Percentiles rank a stretch among this genome's conserved stretches.
Conservation (phyloP, 2,113 vertebrate species). For the Poeciliopsis retropinna region DNA sequence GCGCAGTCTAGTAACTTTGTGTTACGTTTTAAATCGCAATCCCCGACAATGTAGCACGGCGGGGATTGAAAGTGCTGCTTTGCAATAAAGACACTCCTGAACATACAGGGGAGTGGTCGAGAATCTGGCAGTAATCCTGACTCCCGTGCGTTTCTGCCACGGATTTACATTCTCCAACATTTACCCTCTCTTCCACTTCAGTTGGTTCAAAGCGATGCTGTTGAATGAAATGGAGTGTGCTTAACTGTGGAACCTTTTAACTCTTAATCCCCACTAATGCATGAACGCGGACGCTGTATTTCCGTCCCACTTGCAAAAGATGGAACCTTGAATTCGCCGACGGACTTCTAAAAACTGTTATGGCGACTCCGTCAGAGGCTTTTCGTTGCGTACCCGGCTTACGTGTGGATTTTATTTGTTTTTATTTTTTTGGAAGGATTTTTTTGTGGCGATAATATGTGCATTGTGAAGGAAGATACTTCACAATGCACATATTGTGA, state of each 20-base stretch:
- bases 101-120: neutral
- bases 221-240: slow-evolving; percentile 44
- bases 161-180: slow-evolving; percentile 31
- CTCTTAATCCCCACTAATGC: slow-evolving; percentile 5
- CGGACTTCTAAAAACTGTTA: slow-evolving; percentile 21
- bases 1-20: neutral
- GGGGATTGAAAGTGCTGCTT: neutral
- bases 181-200: slow-evolving; percentile 43
- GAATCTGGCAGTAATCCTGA: neutral
- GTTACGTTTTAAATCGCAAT: neutral
- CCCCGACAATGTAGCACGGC: neutral
- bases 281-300: slow-evolving; percentile 1
- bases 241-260: slow-evolving; percentile 19
- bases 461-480: too few species aligned
- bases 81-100: neutral
- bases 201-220: slow-evolving; percentile 24
- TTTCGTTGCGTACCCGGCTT: too few species aligned
- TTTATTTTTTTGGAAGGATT: neutral
- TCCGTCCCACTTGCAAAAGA: neutral
- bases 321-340: slow-evolving; percentile 8
- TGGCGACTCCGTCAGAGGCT: neutral
- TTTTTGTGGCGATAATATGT: too few species aligned
- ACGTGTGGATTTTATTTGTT: neutral
- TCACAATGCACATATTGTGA: too few species aligned
- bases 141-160: neutral